Evolutionary conservation across 1,140 invertebrate species (phyloP), one percentile per base, ranked within the genome.

Genomic region (Rhynchophorus ferrugineus): DNA sequence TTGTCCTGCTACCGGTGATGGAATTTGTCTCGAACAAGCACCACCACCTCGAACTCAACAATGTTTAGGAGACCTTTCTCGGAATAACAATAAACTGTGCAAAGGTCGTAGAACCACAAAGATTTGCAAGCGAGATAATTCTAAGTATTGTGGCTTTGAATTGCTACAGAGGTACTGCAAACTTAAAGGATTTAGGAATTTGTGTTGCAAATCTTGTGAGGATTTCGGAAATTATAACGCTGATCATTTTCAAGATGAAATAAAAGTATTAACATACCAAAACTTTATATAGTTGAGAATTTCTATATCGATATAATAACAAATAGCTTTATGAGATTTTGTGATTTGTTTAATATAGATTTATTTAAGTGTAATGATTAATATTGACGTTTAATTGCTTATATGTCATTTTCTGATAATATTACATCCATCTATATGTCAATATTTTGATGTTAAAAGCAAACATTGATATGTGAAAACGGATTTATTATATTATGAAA

Each of bases 1-100:
- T 1, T 92, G 89, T 68, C 78, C 82, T 11, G 71, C 73, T 2
- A 43, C 69, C 3, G 60, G 73, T 38, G 71, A 69, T 14, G 64
- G 68, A 42, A 65, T 71, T 16, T 79, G 76, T 67, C 53, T 71
- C 39, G 49, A 71, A 62, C n/a, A n/a, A n/a, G 44, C 59, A n/a
- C 57, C 69, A 44, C 14, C 67, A 61, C 51, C 69, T 57, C 63
- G 73, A 57, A 64, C 62, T 47, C 61, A 71, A 20, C 33, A 60
- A 9, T 76, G 74, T 55, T 57, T 53, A 24, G 64, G 60, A 14
- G 43, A 24, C 42, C 54, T 59, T 11, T 58, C 52, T 1, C 45
- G 52, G 21, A 21, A 22, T 21, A 61, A 37, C 13, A 62, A 60
- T 20, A 49, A 44, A 6, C 29, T 61, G 3, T 69, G 66, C 38